These are phyloP conservation scores for Muscicapa adusta DNA, from an alignment of 2,113 vertebrate species.

Conservation along the genomic window DNA sequence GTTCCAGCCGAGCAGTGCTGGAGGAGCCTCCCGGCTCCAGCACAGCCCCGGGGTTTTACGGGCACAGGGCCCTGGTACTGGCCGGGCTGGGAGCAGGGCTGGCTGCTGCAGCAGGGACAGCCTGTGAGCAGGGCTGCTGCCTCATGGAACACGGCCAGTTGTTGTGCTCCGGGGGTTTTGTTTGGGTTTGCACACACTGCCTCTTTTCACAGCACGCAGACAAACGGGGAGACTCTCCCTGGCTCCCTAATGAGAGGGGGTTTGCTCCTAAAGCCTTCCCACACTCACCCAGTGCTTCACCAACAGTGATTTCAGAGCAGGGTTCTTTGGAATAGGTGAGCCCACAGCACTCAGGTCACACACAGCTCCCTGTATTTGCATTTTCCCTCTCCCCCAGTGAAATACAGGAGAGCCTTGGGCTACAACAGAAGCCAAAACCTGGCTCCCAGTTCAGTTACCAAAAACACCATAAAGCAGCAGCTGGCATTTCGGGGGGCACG, in stretches of 20 bases:
- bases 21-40: conserved; percentile 33
- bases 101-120: neutral
- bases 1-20: conserved; percentile 76
- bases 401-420: neutral
- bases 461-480: neutral
- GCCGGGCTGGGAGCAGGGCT: neutral
- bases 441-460: neutral
- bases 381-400: neutral
- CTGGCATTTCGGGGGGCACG: neutral
- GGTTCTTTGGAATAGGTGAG: neutral
- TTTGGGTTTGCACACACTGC: conserved; percentile 49
- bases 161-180: conserved; percentile 31
- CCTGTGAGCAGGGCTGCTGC: neutral
- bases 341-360: neutral
- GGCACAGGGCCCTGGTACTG: neutral
- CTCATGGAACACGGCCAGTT: conserved; percentile 46
- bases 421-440: neutral
- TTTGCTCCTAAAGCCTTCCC: neutral
- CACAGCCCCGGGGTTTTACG: conserved; percentile 37
- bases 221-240: conserved; percentile 1
- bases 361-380: neutral
- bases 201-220: conserved; percentile 37
- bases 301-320: neutral
- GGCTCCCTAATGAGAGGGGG: neutral
- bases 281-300: neutral